These are phyloP conservation scores for Knipowitschia caucasica DNA, from an alignment of 2,797 vertebrate genomes.

Conservation along the genomic window DNA sequence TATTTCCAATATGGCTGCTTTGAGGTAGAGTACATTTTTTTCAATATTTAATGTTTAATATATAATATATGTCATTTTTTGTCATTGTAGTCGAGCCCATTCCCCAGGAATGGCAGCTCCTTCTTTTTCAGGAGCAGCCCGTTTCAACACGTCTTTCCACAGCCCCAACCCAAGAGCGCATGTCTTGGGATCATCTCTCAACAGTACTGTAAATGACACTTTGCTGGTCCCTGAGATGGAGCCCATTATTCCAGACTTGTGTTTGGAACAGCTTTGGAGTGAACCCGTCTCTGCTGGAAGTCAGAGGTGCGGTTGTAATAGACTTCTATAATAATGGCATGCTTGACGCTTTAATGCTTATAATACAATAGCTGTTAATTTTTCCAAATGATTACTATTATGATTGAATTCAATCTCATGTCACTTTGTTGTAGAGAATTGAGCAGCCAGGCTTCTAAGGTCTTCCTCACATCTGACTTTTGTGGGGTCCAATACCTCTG, in stretches of 20 bases:
- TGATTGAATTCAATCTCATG: too few relatives aligned
- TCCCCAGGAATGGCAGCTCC: slow-evolving; percentile 92
- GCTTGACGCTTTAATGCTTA: too few relatives aligned
- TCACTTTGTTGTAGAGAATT: slow-evolving; percentile 79
- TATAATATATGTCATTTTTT: too few relatives aligned
- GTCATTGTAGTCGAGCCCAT: slow-evolving; percentile 84
- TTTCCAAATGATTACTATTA: too few relatives aligned
- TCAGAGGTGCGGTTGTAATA: slow-evolving; percentile 72
- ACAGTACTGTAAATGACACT: slow-evolving; percentile 81
- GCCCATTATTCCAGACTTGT: slow-evolving; percentile 91
- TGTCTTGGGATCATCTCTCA: slow-evolving; percentile 80
- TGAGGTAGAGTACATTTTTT: slow-evolving; percentile 84
- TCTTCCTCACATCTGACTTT: slow-evolving; percentile 91
- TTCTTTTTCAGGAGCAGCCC: slow-evolving; percentile 86
- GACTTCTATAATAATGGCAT: neutral
- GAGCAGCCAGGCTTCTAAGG: slow-evolving; percentile 92
- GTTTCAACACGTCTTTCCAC: slow-evolving; percentile 88
- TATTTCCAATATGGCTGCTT: slow-evolving; percentile 93
- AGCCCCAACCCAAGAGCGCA: slow-evolving; percentile 78
- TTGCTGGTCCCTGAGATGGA: slow-evolving; percentile 83
- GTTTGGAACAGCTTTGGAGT: slow-evolving; percentile 95
- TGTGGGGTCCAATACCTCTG: slow-evolving; percentile 93
- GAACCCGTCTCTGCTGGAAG: slow-evolving; percentile 72
- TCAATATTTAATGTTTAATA: too few relatives aligned
- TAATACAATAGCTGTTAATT: too few relatives aligned